Base-by-base conservation (phyloP, 2,888 invertebrate species). In the Tridacna gigas region DNA sequence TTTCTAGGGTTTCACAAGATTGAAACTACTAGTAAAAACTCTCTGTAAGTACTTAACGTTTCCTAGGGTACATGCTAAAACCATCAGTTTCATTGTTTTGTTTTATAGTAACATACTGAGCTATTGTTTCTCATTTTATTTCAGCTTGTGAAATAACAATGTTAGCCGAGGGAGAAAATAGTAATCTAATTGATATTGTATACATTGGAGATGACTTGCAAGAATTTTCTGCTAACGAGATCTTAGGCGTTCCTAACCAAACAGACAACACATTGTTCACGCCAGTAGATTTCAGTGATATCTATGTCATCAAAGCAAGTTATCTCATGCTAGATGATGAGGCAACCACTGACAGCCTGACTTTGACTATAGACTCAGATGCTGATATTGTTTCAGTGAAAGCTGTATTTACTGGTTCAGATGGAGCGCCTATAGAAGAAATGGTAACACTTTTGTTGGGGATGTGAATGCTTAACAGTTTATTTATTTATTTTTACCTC, bases 181-280 rank as follows among this genome's bases (percentile, higher is more conserved):
- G 45, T 47, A 26, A 69, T 22, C 22, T 77, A 13, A 15, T 77
- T 20, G 69, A 77, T 56, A 75, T 75, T 22, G 77, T 77, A 0
- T 77, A 77, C 45, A 37, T 77, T 22, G 28, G 4, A 18, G 67
- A 60, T 15, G 28, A 48, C n/a, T 61, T 13, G 4, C 15, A 51
- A 22, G 56, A 69, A n/a, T 37, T 77, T 22, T 71, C 77, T 7
- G 77, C 77, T 1, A 61, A 69, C 26, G 77, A 77, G n/a, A 77
- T 77, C 7, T 37, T 77, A 2, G 77, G 77, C 37, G 61, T 51
- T 15, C 20, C 9, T 26, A 71, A 48, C 9, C 26, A 28, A n/a
- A 56, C 7, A 9, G 77, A 77, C 71, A 56, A 69, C 60, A 69
- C 69, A 4, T 20, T 56, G 22, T 77, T 51, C 56, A 69, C 60